A percentile compares a stretch with the other conserved stretches of the same genome.
phyloP scores from a whole-genome alignment of 2,797 vertebrate species.

The Pantherophis alleghaniensis region DNA sequence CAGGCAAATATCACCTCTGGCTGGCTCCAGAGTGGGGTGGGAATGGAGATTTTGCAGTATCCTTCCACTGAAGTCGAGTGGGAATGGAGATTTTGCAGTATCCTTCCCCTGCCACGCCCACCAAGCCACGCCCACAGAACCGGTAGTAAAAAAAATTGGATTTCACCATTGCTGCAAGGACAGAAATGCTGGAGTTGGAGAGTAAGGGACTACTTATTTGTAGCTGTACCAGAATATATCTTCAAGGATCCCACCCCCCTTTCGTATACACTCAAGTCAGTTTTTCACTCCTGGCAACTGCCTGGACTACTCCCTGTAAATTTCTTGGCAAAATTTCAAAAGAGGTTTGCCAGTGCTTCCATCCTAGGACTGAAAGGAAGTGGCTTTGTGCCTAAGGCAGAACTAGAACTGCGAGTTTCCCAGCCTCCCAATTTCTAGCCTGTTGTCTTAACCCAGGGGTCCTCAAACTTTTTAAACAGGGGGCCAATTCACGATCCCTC shows the following conservation, averaged over 20 bases:
- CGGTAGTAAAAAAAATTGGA: too few relatives aligned
- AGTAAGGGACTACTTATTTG: background rate
- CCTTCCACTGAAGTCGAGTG: too few relatives aligned
- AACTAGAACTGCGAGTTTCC: background rate
- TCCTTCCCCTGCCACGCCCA: too few relatives aligned
- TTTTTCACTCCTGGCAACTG: background rate
- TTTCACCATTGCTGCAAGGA: background rate
- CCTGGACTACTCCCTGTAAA: background rate
- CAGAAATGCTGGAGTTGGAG: background rate
- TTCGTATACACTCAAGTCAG: background rate
- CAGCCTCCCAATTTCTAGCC: background rate
- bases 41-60: too few relatives aligned
- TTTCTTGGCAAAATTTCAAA: background rate
- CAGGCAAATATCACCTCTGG: too few relatives aligned
- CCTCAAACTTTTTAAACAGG: too few relatives aligned
- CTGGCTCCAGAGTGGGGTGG: too few relatives aligned
- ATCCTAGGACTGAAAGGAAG: background rate
- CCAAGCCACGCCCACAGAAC: too few relatives aligned
- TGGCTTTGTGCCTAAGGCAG: background rate
- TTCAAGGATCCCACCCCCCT: background rate
- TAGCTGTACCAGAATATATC: background rate
- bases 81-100: too few relatives aligned
- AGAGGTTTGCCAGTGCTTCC: background rate
- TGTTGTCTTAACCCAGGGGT: background rate
- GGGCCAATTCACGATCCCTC: too few relatives aligned